A percentile compares a stretch with the other conserved stretches of the same genome.
Conservation (phyloP, 2,113 vertebrate genomes). For the Ceuthmochares aereus region DNA sequence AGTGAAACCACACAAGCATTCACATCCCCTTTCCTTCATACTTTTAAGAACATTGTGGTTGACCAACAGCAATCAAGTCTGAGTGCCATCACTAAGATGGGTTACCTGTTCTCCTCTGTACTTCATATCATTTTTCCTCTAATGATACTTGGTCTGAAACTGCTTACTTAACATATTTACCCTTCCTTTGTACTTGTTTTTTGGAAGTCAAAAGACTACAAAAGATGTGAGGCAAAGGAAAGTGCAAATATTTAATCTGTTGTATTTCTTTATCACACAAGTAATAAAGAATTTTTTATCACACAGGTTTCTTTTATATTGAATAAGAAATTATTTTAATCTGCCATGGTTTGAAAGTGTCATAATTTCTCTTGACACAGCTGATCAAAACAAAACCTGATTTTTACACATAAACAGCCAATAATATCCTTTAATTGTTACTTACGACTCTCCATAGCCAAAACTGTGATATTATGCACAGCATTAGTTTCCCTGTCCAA, state of each 20-base stretch:
- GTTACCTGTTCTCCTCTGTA: not conserved
- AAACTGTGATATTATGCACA: conserved; percentile 93
- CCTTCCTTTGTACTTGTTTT: not conserved
- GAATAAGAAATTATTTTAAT: not conserved
- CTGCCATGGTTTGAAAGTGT: not conserved
- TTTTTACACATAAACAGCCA: not conserved
- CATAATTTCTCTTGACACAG: not conserved
- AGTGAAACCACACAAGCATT: not conserved
- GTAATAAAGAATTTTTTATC: not conserved
- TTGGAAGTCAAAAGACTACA: not conserved
- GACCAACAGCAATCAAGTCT: not conserved
- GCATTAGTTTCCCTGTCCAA: conserved; percentile 94
- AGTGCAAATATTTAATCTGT: not conserved
- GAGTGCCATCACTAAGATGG: not conserved
- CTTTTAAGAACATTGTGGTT: not conserved
- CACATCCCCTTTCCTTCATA: not conserved
- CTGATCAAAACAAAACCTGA: not conserved
- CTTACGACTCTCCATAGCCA: conserved; percentile 97
- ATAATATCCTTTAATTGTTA: conserved; percentile 41
- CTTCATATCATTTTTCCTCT: not conserved
- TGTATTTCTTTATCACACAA: not conserved
- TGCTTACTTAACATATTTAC: not conserved
- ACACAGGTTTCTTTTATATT: not conserved
- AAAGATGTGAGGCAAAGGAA: not conserved
- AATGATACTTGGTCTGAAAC: not conserved